Evolutionary conservation across 2,888 invertebrate genomes (phyloP).

Genomic region (Leistus spinibarbis): DNA sequence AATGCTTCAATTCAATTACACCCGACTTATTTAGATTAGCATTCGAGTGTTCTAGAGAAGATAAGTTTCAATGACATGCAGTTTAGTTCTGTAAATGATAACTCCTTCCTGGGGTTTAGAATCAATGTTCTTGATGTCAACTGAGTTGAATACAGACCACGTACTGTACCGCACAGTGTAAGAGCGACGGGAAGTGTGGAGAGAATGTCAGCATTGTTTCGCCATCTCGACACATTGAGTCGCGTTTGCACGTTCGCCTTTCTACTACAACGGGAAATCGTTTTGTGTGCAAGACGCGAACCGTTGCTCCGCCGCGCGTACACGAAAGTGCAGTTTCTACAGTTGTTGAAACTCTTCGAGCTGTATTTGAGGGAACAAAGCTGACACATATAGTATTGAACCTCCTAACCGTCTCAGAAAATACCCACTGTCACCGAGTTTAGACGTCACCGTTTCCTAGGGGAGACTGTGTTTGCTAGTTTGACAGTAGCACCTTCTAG

Average conservation of each 20-base stretch:
- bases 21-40: not conserved
- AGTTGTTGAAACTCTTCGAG: constrained; percentile 13
- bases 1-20: not conserved
- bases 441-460: not conserved
- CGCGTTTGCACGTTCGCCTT: not conserved
- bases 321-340: not conserved
- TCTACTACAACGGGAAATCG: not conserved
- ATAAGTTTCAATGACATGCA: not conserved
- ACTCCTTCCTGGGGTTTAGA: not conserved
- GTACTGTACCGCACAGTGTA: not conserved
- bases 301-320: not conserved
- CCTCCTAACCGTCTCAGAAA: not conserved
- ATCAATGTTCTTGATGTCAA: not conserved
- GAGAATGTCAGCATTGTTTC: not conserved
- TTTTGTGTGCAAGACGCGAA: constrained; percentile 2
- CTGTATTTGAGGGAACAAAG: constrained; percentile 9
- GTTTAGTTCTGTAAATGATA: not conserved
- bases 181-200: not conserved
- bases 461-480: constrained; percentile 5
- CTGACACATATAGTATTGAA: constrained; percentile 5
- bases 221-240: not conserved
- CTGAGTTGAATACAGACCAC: not conserved
- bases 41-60: not conserved
- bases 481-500: constrained; percentile 5
- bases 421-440: not conserved